Percentiles rank a stretch among this genome's conserved stretches.
phyloP scores from a whole-genome alignment of 2,888 invertebrate genomes.

The Piscicola geometra region DNA sequence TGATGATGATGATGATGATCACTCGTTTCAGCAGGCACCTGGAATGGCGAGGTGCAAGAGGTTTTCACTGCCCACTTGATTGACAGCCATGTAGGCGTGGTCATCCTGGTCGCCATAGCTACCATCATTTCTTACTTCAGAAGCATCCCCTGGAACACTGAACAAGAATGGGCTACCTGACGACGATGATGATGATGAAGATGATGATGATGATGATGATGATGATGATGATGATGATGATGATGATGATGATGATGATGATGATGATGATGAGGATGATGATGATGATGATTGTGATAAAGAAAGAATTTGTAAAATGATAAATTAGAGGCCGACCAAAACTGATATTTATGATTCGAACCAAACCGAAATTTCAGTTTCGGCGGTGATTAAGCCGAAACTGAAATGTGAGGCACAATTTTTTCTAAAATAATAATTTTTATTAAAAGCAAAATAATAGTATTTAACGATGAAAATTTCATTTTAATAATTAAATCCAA shows the following conservation, averaged over 20 bases:
- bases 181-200: background rate
- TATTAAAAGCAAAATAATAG: no score
- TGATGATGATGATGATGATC: background rate
- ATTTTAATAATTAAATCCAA: no score
- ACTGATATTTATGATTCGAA: no score
- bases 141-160: conserved; percentile 2
- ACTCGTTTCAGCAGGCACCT: no score
- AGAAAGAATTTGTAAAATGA: background rate
- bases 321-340: no score
- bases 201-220: background rate
- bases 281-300: background rate
- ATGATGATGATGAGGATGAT: conserved; percentile 28
- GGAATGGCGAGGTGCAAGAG: conserved; percentile 22
- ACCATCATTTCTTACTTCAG: background rate
- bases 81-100: conserved; percentile 28
- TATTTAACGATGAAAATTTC: no score
- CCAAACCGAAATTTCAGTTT: no score
- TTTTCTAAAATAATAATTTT: no score
- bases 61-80: conserved; percentile 29
- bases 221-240: background rate
- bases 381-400: no score
- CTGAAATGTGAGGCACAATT: no score
- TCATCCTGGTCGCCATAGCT: background rate
- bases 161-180: conserved; percentile 35
- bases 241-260: conserved; percentile 11